These are phyloP conservation scores for Hippocampus guttulatus DNA, from an alignment of 2,113 vertebrate species.

Conservation along the genomic window DNA sequence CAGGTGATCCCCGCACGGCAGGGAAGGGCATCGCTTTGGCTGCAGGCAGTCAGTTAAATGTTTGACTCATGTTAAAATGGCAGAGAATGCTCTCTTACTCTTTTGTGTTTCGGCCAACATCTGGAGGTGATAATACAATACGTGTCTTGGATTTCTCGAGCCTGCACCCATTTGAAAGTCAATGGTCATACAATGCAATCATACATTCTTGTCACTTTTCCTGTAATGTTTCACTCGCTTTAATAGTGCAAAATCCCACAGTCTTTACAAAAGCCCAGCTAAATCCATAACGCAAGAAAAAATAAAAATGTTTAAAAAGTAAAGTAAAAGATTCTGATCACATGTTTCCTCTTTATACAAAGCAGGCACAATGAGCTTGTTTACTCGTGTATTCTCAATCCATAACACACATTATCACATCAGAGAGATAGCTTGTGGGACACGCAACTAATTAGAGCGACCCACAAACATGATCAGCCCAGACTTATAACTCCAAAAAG, in stretches of 20 bases:
- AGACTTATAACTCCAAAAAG: conserved; percentile 32
- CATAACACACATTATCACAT: conserved; percentile 46
- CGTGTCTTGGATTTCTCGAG: not conserved
- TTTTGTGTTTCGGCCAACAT: conserved; percentile 8
- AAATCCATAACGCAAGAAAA: conserved; percentile 1
- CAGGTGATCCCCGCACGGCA: conserved; percentile 50
- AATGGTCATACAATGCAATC: conserved; percentile 2
- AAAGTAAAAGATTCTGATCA: conserved; percentile 3
- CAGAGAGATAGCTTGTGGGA: conserved; percentile 46
- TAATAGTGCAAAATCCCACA: conserved; percentile 2
- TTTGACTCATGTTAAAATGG: conserved; percentile 56
- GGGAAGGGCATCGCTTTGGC: conserved; percentile 56
- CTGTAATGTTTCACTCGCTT: not conserved
- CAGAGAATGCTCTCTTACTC: conserved; percentile 38
- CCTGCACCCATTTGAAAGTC: conserved; percentile 9
- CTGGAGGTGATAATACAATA: conserved; percentile 9
- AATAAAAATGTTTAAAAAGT: too few relatives aligned
- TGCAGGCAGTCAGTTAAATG: conserved; percentile 57
- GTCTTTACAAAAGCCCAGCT: not conserved
- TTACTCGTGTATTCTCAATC: conserved; percentile 30
- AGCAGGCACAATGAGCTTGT: conserved; percentile 30
- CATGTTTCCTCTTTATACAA: conserved; percentile 16
- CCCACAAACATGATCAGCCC: conserved; percentile 36
- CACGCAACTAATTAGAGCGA: conserved; percentile 49
- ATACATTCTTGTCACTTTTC: not conserved